Base-by-base conservation (phyloP, 1,140 invertebrate genomes). In the Drosophila azteca region DNA sequence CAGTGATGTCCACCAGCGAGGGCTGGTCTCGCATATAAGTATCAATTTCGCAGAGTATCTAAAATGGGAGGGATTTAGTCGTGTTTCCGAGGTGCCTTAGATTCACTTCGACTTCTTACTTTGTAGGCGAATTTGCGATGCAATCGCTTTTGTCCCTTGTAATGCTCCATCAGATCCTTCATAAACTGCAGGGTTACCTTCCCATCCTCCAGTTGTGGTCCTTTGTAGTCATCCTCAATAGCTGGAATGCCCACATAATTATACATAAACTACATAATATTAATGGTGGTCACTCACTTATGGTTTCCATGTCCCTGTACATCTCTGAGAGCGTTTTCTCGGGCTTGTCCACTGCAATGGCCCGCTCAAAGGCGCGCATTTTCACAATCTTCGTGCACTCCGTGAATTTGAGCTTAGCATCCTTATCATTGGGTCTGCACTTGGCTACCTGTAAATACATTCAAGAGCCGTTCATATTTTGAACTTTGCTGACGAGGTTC, bases 111-210 rank as follows among this genome's bases (percentile, higher is more conserved):
- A 24, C 8, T 13, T 0, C 71, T 78, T 93, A 98, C 97, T 94
- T 99, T 97, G 92, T 98, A 99, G 11, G 98, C 99, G 94, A 97
- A 99, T 94, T 98, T 99, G 77, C 96, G 95, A 93, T 99, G 98
- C 57, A 99, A 93, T 93, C 96, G 97, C 85, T 98, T 98, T 92
- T 99, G 96, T 39, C 96, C 94, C 93, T 97, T 98, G 91, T 97
- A 99, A 83, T 95, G 95, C 72, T 97, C 94, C 93, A 99, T 95
- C 50, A 99, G 93, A 65, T 98, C 95, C 77, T 95, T 94, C 93
- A 97, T 95, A 89, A 97, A 97, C 78, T 95, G 92, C 45, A 95
- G 78, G 0, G 97, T 98, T 0, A 99, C 96, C 93, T 96, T 96
- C 22, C 96, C 96, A 92, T 98, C 95, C 88, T 97, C 97, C 69